Percentiles rank a stretch among this genome's conserved stretches.
phyloP scores from a whole-genome alignment of 2,797 vertebrate genomes.

The Cryptoprocta ferox region DNA sequence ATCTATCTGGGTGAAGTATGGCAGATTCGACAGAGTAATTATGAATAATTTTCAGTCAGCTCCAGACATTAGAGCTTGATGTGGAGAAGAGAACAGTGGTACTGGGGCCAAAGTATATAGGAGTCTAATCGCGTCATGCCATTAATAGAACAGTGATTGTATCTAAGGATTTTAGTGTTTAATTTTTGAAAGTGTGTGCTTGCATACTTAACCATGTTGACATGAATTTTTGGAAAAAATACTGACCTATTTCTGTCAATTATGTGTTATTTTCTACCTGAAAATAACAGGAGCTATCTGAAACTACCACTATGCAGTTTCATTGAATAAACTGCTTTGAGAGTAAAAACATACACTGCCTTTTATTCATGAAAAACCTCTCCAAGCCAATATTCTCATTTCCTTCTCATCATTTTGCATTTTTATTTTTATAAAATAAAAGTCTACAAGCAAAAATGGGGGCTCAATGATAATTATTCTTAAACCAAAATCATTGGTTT shows the following conservation, averaged over 20 bases:
- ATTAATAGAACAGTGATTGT: background rate
- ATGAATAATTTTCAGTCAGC: background rate
- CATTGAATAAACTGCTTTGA: background rate
- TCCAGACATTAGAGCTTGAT: background rate
- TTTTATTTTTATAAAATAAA: constrained; percentile 24
- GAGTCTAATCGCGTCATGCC: background rate
- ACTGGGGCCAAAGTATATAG: rapidly evolving
- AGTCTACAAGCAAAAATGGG: background rate
- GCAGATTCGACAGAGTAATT: background rate
- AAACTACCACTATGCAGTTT: background rate
- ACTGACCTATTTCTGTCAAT: background rate
- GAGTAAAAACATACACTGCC: background rate
- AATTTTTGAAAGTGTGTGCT: background rate
- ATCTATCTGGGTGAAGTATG: background rate
- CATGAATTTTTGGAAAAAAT: background rate
- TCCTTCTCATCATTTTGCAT: background rate
- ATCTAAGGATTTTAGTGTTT: background rate
- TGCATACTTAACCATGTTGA: background rate
- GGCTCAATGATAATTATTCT: background rate
- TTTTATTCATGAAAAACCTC: background rate
- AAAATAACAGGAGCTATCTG: background rate
- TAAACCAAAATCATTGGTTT: background rate
- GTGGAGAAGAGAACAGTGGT: background rate
- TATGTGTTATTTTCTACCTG: background rate
- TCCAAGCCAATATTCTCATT: background rate